A percentile compares a stretch with the other conserved stretches of the same genome.
Conservation (phyloP, 1,140 invertebrate species). For the Megalonaias nervosa region DNA sequence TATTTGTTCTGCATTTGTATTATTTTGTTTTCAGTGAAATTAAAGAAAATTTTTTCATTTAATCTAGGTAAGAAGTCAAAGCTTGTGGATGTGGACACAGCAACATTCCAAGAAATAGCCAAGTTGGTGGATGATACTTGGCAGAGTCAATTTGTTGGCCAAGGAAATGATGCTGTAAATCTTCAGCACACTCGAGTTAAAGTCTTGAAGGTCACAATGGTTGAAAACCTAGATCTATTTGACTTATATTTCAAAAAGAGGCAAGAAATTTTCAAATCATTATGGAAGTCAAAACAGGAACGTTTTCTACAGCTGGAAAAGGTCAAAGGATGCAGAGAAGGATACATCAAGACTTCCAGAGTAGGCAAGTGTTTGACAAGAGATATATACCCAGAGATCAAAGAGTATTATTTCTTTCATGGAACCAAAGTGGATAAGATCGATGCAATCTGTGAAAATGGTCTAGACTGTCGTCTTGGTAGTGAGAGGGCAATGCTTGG, state of each 20-base stretch:
- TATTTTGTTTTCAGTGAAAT: too few species aligned
- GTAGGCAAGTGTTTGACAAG: too few species aligned
- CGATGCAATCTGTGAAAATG: slow-evolving; percentile 16
- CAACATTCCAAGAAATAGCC: too few species aligned
- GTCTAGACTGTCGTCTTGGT: slow-evolving; percentile 10
- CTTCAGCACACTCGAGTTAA: neutral
- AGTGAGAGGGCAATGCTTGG: slow-evolving; percentile 27
- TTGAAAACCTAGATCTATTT: slow-evolving; percentile 19
- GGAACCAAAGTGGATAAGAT: slow-evolving; percentile 23
- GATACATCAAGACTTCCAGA: too few species aligned
- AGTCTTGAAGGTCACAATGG: slow-evolving; percentile 14
- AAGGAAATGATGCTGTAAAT: slow-evolving; percentile 15
- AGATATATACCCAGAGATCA: slow-evolving; percentile 23
- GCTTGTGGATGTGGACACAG: too few species aligned
- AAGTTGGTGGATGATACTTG: slow-evolving; percentile 7
- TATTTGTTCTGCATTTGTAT: too few species aligned
- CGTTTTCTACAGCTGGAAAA: slow-evolving; percentile 1
- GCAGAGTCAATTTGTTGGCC: neutral
- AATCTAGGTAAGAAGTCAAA: too few species aligned
- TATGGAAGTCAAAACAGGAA: neutral
- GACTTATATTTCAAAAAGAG: slow-evolving; percentile 3
- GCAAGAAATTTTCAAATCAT: slow-evolving; percentile 2
- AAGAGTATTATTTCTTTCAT: slow-evolving; percentile 27
- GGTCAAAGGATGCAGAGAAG: neutral
- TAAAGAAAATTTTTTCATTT: too few species aligned